These are phyloP conservation scores for Eilema sororculum DNA, from an alignment of 2,888 invertebrate genomes.

Conservation along the genomic window DNA sequence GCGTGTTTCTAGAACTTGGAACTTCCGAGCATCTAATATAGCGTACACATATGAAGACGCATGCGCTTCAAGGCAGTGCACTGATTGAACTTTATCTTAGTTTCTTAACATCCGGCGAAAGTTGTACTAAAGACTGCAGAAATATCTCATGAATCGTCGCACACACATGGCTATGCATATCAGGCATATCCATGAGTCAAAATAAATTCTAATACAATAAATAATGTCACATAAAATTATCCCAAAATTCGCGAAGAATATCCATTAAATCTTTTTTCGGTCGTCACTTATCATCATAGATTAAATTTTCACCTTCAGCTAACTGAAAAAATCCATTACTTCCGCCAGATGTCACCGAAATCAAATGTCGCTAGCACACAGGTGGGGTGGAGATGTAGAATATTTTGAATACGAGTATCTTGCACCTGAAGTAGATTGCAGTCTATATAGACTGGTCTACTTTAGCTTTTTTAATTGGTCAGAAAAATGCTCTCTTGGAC, in stretches of 20 bases:
- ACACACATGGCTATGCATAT: no score
- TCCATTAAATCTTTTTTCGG: slow-evolving; percentile 65
- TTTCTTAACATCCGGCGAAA: slow-evolving; percentile 14
- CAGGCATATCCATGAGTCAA: no score
- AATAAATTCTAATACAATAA: not conserved
- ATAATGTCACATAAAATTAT: slow-evolving; percentile 22
- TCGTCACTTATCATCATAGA: slow-evolving; percentile 81
- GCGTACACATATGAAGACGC: slow-evolving; percentile 28
- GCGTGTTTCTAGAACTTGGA: not conserved
- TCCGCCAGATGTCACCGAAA: slow-evolving; percentile 86
- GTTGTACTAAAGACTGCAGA: not conserved
- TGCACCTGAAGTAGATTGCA: not conserved
- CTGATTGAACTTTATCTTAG: slow-evolving; percentile 48
- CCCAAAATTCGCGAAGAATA: slow-evolving; percentile 53
- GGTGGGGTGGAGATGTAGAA: slow-evolving; percentile 53
- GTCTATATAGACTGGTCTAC: not conserved
- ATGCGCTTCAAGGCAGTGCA: slow-evolving; percentile 30
- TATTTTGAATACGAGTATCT: slow-evolving; percentile 10
- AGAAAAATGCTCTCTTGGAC: not conserved
- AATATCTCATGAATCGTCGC: not conserved
- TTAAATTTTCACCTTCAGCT: slow-evolving; percentile 88
- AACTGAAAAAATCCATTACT: slow-evolving; percentile 87
- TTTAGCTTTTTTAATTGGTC: not conserved
- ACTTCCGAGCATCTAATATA: not conserved
- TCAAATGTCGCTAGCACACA: slow-evolving; percentile 78